These are phyloP conservation scores for Eupithecia vulgata DNA, from an alignment of 2,888 invertebrate genomes.

Conservation along the genomic window DNA sequence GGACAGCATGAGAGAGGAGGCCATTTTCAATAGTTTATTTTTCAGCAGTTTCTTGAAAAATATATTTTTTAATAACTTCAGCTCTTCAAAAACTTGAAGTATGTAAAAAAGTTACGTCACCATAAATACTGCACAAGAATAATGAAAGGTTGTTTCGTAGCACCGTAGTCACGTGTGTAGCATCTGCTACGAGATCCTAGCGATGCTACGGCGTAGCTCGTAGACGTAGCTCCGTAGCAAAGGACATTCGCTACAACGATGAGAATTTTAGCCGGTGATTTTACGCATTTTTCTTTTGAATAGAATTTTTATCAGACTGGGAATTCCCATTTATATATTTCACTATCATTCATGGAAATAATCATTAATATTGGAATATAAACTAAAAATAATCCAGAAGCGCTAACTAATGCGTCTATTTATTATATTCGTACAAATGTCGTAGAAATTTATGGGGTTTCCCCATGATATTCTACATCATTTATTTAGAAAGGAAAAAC, in stretches of 20 bases:
- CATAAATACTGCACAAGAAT: background rate
- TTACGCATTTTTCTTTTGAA: background rate
- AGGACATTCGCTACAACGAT: slow-evolving; percentile 16
- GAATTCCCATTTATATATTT: background rate
- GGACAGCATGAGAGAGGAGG: no score
- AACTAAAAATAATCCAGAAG: background rate
- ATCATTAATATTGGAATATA: background rate
- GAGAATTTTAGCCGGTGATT: background rate
- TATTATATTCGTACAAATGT: background rate
- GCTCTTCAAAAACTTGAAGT: no score
- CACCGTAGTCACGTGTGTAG: slow-evolving; percentile 10
- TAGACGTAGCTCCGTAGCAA: slow-evolving; percentile 25
- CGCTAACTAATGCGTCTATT: background rate
- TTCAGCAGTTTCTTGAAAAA: no score
- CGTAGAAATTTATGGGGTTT: background rate
- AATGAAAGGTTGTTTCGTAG: background rate
- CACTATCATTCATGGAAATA: background rate
- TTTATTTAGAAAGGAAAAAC: background rate
- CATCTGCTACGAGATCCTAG: slow-evolving; percentile 29
- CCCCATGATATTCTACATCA: background rate
- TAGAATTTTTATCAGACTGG: background rate
- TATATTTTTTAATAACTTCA: no score
- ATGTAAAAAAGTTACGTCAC: background rate
- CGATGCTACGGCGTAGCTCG: slow-evolving; percentile 20
- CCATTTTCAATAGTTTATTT: no score